Percentiles rank a stretch among this genome's conserved stretches.
Evolutionary conservation across 2,113 vertebrate genomes (phyloP).

Genomic region (Laticauda laticaudata): DNA sequence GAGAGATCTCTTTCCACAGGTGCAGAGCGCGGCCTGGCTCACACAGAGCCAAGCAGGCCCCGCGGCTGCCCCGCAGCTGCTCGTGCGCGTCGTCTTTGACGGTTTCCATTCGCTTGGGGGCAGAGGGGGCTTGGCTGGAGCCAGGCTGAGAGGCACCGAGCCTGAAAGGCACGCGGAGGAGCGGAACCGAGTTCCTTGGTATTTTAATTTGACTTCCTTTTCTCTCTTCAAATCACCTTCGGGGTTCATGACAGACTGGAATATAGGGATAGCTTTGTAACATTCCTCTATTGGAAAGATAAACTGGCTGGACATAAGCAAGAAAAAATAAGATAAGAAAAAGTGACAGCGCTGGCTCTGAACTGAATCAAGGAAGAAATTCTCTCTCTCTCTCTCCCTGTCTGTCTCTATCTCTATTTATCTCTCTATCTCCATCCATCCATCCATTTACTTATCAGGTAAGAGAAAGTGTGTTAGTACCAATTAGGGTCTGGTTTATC

Average conservation of each 20-base stretch:
- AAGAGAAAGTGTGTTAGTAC: background rate
- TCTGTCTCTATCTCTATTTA: no score
- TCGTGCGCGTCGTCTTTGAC: no score
- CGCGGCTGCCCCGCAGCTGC: conserved; percentile 1
- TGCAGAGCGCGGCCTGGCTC: background rate
- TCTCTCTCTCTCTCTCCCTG: no score
- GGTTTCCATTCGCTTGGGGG: background rate
- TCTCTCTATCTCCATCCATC: no score
- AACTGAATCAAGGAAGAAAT: no score
- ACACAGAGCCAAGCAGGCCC: background rate
- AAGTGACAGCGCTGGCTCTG: no score
- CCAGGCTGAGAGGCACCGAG: background rate
- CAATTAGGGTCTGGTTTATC: background rate
- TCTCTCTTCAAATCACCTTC: background rate
- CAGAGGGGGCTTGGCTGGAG: background rate
- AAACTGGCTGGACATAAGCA: background rate
- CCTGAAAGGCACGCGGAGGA: background rate
- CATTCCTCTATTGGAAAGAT: background rate
- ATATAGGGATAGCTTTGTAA: background rate
- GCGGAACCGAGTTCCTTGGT: background rate
- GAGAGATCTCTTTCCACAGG: background rate
- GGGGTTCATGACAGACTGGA: background rate
- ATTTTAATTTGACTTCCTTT: background rate
- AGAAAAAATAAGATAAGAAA: no score
- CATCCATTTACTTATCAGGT: no score